Conservation (phyloP, 2,888 invertebrate species). For the Physocephala rufipes region DNA sequence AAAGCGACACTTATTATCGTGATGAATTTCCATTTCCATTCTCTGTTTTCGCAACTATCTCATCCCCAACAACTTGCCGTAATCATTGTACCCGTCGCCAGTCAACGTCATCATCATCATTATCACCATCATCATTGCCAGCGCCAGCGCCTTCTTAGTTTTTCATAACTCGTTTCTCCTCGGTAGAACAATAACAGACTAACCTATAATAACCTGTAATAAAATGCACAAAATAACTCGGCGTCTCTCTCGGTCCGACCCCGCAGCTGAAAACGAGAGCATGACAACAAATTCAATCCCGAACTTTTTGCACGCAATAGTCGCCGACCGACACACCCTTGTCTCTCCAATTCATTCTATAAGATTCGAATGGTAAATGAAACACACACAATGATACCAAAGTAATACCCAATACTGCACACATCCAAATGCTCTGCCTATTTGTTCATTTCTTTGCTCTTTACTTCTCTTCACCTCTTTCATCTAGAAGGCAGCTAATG, state of each 20-base stretch:
- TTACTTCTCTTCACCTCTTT: neutral
- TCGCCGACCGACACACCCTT: neutral
- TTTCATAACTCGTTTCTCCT: conserved; percentile 31
- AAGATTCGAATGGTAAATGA: too few species aligned
- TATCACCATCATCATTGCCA: neutral
- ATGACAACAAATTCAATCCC: conserved; percentile 23
- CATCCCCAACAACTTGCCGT: neutral
- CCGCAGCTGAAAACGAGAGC: conserved; percentile 24
- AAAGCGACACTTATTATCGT: neutral
- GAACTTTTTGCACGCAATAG: conserved; percentile 8
- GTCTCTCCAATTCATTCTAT: too few species aligned
- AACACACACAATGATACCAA: conserved; percentile 29
- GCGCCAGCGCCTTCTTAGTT: neutral
- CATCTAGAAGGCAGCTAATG: too few species aligned
- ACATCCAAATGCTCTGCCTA: neutral
- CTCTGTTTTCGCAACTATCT: neutral
- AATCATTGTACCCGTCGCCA: conserved; percentile 1
- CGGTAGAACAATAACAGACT: conserved; percentile 35
- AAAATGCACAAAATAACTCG: conserved; percentile 28
- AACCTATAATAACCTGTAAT: conserved; percentile 34
- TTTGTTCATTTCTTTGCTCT: neutral
- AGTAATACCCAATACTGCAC: conserved; percentile 36
- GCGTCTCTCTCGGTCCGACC: conserved; percentile 41
- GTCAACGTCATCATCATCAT: neutral
- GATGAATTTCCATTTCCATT: conserved; percentile 15